These are phyloP conservation scores for Eciton burchellii DNA, from an alignment of 1,140 invertebrate species.

Conservation along the genomic window DNA sequence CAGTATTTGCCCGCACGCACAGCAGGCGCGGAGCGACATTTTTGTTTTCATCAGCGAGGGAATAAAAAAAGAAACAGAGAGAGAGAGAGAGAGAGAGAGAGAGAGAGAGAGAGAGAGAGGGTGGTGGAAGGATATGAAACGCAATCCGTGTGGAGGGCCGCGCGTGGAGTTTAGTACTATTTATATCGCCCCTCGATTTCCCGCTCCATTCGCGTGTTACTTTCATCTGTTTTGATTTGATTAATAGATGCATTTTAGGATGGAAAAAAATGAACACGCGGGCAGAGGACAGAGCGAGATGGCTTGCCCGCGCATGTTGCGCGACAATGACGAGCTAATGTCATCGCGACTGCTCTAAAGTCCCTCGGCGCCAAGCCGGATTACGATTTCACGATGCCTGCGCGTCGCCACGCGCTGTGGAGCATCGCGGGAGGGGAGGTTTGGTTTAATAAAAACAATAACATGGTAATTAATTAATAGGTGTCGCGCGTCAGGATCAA, in stretches of 20 bases:
- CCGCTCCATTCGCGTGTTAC: conserved; percentile 38
- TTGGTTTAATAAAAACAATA: not conserved
- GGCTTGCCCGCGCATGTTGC: not conserved
- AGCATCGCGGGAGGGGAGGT: not conserved
- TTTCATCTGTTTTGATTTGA: conserved; percentile 42
- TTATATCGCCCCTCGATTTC: conserved; percentile 7
- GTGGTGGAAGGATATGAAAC: not conserved
- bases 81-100: no score
- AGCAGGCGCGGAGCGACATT: conserved; percentile 24
- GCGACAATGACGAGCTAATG: not conserved
- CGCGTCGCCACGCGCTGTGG: not conserved
- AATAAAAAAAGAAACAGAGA: conserved; percentile 1
- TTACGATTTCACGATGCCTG: not conserved
- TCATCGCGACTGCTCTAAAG: no score
- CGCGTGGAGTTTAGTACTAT: conserved; percentile 28
- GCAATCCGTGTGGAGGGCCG: conserved; percentile 32
- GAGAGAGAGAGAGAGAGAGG: no score
- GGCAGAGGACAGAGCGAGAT: not conserved
- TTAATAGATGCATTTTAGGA: conserved; percentile 31
- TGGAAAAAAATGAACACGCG: not conserved
- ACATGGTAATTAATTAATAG: conserved; percentile 12
- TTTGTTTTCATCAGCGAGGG: no score
- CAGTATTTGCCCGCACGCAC: conserved; percentile 16
- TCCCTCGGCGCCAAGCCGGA: no score
- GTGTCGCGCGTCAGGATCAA: not conserved